Evolutionary conservation across 2,888 invertebrate species (phyloP), one percentile per base, ranked within the genome.

Genomic region (Ecliptopera silaceata): DNA sequence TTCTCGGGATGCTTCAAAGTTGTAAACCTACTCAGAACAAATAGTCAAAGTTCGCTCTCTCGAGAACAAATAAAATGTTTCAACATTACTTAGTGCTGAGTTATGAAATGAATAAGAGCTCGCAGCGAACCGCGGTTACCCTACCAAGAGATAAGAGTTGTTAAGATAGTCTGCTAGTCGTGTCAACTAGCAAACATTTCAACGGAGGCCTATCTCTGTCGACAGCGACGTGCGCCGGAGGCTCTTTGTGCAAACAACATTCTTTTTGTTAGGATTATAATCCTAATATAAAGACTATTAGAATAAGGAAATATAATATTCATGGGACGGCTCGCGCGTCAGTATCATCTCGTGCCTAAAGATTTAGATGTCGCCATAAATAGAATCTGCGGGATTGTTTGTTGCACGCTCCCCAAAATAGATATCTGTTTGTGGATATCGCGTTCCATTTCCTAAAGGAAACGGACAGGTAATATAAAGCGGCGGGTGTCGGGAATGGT

Each of bases 221-320:
- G 67, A 70, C 70, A 47, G 62, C 63, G 62, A 61, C 59, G 48
- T 53, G 53, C 55, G 54, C 55, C 54, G 43, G 54, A 64, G 62
- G 65, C 56, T 64, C 48, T 60, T 58, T 64, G 65, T 71, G 67
- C 71, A 70, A 58, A 57, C 56, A 66, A 64, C 61, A 64, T 68
- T 75, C 72, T 64, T 68, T 69, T 65, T 61, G 63, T 53, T 66
- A 61, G 62, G 69, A 73, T 48, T 75, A 53, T 5, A 12, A 12
- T 12, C 63, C 62, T 65, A 77, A 66, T 74, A 80, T 74, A 78
- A 77, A 71, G 64, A 56, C 55, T 71, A 78, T 82, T 26, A 6
- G 1, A 80, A 81, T 80, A 82, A 77, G 70, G 55, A 75, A 74
- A 82, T 82, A 82, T 81, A 79, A 82, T 80, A 86, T 86, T 85